phyloP scores from a whole-genome alignment of 2,797 vertebrate genomes.

The Poeciliopsis presidionis region DNA sequence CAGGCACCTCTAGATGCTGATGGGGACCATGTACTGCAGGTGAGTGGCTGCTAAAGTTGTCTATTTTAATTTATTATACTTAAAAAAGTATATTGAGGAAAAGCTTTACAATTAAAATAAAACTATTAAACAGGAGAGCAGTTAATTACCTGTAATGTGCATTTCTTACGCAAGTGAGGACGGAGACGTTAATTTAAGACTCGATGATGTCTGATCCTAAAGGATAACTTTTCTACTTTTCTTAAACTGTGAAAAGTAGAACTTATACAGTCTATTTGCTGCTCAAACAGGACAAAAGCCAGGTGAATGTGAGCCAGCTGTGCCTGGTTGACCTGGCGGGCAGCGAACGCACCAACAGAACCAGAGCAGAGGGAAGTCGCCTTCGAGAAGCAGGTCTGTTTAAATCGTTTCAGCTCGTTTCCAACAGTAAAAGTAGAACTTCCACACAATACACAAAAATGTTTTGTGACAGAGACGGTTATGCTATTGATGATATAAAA shows the following conservation, averaged over 20 bases:
- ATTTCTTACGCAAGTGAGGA: not conserved
- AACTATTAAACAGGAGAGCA: not conserved
- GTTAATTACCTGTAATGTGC: not conserved
- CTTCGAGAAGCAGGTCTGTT: constrained; percentile 91
- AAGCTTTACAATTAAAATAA: not conserved
- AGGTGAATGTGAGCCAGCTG: constrained; percentile 91
- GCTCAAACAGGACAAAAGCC: constrained; percentile 87
- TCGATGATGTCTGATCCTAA: not conserved
- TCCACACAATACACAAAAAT: no score
- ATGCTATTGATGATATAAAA: no score
- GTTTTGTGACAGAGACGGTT: no score
- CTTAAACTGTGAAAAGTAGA: not conserved
- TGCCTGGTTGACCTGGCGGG: constrained; percentile 96
- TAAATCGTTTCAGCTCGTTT: not conserved
- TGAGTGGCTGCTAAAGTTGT: constrained; percentile 40
- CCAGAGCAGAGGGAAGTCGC: constrained; percentile 92
- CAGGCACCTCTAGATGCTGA: constrained; percentile 95
- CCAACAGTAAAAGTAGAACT: not conserved
- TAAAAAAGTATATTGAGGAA: not conserved
- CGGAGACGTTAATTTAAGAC: not conserved
- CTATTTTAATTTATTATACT: not conserved
- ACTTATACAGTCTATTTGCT: not conserved
- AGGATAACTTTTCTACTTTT: not conserved
- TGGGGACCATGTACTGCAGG: constrained; percentile 94
- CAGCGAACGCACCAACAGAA: constrained; percentile 94